Base-by-base conservation (phyloP, 2,113 vertebrate genomes). In the Lepidothrix coronata region DNA sequence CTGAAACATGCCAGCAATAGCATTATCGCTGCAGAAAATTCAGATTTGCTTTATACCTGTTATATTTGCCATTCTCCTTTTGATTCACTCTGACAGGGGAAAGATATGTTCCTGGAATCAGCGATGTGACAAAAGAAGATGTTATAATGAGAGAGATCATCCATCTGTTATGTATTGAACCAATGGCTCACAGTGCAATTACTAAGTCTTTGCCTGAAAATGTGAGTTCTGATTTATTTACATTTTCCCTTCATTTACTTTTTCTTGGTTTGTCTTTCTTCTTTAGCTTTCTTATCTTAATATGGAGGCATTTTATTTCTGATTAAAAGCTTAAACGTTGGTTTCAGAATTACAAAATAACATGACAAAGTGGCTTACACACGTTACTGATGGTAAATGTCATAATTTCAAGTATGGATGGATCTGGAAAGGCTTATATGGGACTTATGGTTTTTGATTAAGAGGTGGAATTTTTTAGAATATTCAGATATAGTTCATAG, bases 101-200 rank as follows among this genome's bases (percentile, higher is more conserved):
- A 94, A 98, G 99, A 46, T 99, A 99, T 1, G 97, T 99, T 37
- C 99, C 99, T 52, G 99, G 99, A 76, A 97, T 99, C 94, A 99
- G 99, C 97, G 95, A 98, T 25, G 98, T 99, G 92, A 99, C 98
- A 88, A 99, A 98, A 97, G 99, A 99, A 93, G 99, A 99, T 14
- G 98, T 99, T 97, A 98, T 96, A 10, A 99, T 99, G 98, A 98
- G 99, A 96, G 99, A 99, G 97, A 99, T 99, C 46, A 97, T 99
- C 92, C 99, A 99, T 93, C 97, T 99, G 65, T 98, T 99, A 55
- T 99, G 99, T 95, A 99, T 99, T 96, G 99, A 99, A 92, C 98
- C 99, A 71, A 99, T 99, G 99, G 99, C 99, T 96, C 99, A 99
- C 77, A 99, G 99, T 95, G 98, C 98, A 73, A 98, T 99, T 97